A percentile compares a stretch with the other conserved stretches of the same genome.
Conservation (phyloP, 1,140 invertebrate species). For the Bombus soroeensis region DNA sequence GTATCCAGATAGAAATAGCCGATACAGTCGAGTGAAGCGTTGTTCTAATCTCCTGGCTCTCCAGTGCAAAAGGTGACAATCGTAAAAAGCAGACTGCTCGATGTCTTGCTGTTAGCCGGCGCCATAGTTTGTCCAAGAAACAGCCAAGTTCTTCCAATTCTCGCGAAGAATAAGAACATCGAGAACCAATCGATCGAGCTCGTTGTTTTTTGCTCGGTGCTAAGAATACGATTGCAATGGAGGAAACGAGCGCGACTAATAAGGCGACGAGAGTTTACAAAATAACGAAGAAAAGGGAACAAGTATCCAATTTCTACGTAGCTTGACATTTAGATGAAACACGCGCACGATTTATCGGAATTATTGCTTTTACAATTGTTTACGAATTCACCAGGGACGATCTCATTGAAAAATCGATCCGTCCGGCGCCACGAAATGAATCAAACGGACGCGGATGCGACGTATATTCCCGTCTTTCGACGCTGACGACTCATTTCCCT, state of each 20-base stretch:
- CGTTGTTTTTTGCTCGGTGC: background rate
- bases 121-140: background rate
- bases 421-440: background rate
- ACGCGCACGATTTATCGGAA: background rate
- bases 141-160: background rate
- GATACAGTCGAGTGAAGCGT: conserved; percentile 4
- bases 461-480: background rate
- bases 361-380: background rate
- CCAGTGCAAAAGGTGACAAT: conserved; percentile 16
- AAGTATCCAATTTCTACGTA: background rate
- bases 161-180: no score
- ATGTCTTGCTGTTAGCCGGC: background rate
- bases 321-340: background rate
- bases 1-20: background rate
- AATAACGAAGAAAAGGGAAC: background rate
- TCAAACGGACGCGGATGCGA: background rate
- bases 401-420: background rate
- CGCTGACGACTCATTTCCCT: background rate
- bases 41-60: background rate
- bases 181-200: background rate
- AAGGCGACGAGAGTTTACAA: background rate
- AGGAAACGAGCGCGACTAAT: background rate
- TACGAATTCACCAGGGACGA: background rate
- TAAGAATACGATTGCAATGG: background rate
- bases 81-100: conserved; percentile 1